Evolutionary conservation across 2,888 invertebrate species (phyloP).

Genomic region (Cacoxenus indagator): DNA sequence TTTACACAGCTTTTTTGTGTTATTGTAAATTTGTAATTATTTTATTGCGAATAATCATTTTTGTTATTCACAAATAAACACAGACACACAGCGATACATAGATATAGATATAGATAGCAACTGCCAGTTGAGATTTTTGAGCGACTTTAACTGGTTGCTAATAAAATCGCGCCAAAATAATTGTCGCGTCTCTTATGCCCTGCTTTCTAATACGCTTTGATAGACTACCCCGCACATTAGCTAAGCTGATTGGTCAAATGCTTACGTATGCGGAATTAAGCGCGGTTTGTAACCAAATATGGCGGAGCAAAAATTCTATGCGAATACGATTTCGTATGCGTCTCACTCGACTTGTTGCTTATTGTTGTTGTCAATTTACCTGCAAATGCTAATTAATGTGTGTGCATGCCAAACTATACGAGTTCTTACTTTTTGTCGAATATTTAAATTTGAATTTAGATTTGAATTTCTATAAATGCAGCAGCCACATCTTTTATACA

Average conservation of each 20-base stretch:
- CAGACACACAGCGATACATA: not conserved
- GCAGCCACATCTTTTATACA: not conserved
- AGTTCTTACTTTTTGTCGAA: not conserved
- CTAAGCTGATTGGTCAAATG: conserved; percentile 15
- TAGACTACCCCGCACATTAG: too few species aligned
- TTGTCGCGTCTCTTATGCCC: not conserved
- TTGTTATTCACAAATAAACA: not conserved
- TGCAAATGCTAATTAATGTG: conserved; percentile 11
- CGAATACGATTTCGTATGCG: conserved; percentile 32
- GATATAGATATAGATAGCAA: not conserved
- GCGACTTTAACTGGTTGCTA: not conserved
- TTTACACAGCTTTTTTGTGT: conserved; percentile 1
- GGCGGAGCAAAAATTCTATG: conserved; percentile 61
- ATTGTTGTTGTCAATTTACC: not conserved
- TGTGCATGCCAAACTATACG: conserved; percentile 5
- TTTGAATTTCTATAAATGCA: not conserved
- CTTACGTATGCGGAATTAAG: conserved; percentile 66
- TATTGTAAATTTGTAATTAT: not conserved
- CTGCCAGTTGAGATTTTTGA: not conserved
- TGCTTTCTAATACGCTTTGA: not conserved
- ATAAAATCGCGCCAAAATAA: not conserved
- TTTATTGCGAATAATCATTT: conserved; percentile 11
- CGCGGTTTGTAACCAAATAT: conserved; percentile 61
- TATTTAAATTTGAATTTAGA: not conserved
- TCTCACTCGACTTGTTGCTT: not conserved